A percentile compares a stretch with the other conserved stretches of the same genome.
Evolutionary conservation across 1,140 invertebrate species (phyloP).

Genomic region (Cryptotermes secundus): DNA sequence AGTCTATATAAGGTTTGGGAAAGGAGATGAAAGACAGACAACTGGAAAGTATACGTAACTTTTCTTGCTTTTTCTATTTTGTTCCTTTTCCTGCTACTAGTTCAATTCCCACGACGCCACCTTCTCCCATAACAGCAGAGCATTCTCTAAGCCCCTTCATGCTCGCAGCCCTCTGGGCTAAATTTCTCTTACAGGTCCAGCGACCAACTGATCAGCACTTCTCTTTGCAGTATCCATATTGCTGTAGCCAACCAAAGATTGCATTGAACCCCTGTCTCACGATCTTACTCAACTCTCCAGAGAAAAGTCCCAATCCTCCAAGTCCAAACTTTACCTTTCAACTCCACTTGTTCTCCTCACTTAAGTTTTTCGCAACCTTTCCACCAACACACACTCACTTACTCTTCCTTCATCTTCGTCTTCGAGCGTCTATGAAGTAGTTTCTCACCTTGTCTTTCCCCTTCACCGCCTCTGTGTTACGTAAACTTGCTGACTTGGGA

Average conservation of each 20-base stretch:
- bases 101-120: background rate
- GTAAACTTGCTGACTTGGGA: background rate
- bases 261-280: conserved; percentile 2
- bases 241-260: conserved; percentile 15
- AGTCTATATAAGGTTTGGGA: conserved; percentile 7
- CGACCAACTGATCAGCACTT: background rate
- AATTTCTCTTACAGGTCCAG: conserved; percentile 1
- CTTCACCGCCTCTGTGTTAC: background rate
- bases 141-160: background rate
- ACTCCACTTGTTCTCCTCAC: conserved; percentile 5
- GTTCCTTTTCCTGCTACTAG: background rate
- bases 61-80: background rate
- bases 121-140: background rate
- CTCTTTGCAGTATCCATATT: background rate
- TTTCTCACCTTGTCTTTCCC: background rate
- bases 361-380: background rate
- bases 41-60: background rate
- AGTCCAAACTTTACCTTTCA: conserved; percentile 9
- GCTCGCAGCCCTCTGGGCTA: background rate
- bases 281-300: background rate
- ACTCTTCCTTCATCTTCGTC: background rate
- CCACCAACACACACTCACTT: background rate
- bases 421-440: background rate
- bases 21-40: conserved; percentile 11
- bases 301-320: background rate